phyloP scores from a whole-genome alignment of 2,113 vertebrate species.

The Corvus cornix region DNA sequence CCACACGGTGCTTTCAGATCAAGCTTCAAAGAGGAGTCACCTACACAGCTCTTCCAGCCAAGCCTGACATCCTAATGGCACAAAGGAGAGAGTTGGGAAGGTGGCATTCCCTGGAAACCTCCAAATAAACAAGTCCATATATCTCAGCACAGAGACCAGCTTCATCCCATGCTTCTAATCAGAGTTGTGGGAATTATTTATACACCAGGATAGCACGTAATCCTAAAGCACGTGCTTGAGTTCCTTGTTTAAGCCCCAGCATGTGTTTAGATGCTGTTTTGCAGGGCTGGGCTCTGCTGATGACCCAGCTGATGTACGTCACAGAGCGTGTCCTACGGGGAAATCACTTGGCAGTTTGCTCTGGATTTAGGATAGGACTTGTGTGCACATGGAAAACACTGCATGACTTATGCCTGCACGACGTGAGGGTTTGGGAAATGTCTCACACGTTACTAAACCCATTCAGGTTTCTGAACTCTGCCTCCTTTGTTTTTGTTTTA shows the following conservation, averaged over 20 bases:
- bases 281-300: not conserved
- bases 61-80: not conserved
- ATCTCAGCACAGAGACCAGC: not conserved
- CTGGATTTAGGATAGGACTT: not conserved
- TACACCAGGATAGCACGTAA: not conserved
- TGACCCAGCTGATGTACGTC: conserved; percentile 6
- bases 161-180: not conserved
- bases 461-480: not conserved
- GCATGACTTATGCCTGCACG: not conserved
- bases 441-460: not conserved
- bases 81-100: not conserved
- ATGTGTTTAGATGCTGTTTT: not conserved
- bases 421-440: not conserved
- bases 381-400: not conserved
- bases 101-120: not conserved
- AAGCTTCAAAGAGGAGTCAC: not conserved
- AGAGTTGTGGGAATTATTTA: not conserved
- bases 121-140: rapidly evolving
- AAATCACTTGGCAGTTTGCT: not conserved
- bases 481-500: not conserved
- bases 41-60: not conserved
- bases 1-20: rapidly evolving
- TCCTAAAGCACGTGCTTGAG: not conserved
- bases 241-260: not conserved
- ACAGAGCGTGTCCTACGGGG: not conserved